A percentile compares a stretch with the other conserved stretches of the same genome.
phyloP scores from a whole-genome alignment of 92 coral and sea anemone species.

The Phenganax marumi region DNA sequence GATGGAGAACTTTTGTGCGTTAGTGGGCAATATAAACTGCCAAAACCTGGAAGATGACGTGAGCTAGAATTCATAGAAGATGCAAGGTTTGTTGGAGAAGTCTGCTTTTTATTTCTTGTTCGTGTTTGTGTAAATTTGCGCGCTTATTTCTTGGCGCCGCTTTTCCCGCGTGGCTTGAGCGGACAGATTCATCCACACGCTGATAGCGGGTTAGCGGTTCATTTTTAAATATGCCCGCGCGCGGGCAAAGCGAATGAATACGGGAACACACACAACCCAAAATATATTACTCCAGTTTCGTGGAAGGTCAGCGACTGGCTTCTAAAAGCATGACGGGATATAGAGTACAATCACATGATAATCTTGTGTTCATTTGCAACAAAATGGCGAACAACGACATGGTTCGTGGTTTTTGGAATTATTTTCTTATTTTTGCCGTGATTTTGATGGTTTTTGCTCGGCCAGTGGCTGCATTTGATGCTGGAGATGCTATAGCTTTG shows the following conservation, averaged over 20 bases:
- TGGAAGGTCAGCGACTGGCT: neutral
- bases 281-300: neutral
- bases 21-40: constrained; percentile 88
- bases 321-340: neutral
- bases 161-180: no score
- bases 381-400: constrained; percentile 75
- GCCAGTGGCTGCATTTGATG: constrained; percentile 93
- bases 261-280: no score
- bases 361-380: constrained; percentile 15
- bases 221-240: no score
- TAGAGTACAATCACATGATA: constrained; percentile 22
- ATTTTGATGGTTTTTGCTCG: constrained; percentile 73
- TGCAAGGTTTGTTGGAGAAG: neutral
- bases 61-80: neutral
- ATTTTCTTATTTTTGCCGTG: constrained; percentile 41
- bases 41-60: constrained; percentile 72
- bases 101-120: neutral
- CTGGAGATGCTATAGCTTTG: constrained; percentile 97
- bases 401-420: constrained; percentile 51
- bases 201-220: no score
- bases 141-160: no score
- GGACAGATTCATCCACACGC: no score
- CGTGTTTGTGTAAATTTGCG: neutral
- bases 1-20: constrained; percentile 91
- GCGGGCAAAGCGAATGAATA: no score